phyloP scores from a whole-genome alignment of 2,888 invertebrate species.

The Mystacides longicornis region DNA sequence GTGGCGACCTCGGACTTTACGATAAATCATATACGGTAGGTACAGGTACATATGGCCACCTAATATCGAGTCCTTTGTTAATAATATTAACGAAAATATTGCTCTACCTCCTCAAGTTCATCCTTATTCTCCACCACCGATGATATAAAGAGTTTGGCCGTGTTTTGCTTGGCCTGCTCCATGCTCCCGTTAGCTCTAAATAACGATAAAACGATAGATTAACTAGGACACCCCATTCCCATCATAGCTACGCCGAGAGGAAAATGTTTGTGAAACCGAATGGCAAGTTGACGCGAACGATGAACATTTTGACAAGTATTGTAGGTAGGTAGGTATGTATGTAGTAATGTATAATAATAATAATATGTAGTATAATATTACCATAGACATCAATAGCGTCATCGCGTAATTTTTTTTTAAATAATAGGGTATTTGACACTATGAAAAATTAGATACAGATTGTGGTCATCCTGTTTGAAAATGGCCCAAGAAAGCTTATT shows the following conservation, averaged over 20 bases:
- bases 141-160: constrained; percentile 73
- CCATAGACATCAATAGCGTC: too few species aligned
- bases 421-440: too few species aligned
- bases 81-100: constrained; percentile 27
- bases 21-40: constrained; percentile 33
- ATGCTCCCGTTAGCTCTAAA: constrained; percentile 43
- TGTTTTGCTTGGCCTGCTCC: constrained; percentile 52
- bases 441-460: too few species aligned
- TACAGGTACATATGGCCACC: constrained; percentile 45
- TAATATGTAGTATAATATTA: too few species aligned
- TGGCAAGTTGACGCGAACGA: constrained; percentile 29
- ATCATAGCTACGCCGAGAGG: constrained; percentile 55
- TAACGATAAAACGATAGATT: constrained; percentile 51
- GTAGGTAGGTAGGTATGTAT: too few species aligned
- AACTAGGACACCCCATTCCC: constrained; percentile 50
- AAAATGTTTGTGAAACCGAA: constrained; percentile 49
- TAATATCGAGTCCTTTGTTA: constrained; percentile 42
- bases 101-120: constrained; percentile 78
- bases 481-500: too few species aligned
- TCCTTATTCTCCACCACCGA: constrained; percentile 80
- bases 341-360: too few species aligned
- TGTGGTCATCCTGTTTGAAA: too few species aligned
- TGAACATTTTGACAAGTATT: constrained; percentile 27
- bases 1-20: constrained; percentile 34
- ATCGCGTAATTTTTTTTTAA: too few species aligned